phyloP scores from a whole-genome alignment of 2,797 vertebrate genomes.

The Leptatherina wallacei region DNA sequence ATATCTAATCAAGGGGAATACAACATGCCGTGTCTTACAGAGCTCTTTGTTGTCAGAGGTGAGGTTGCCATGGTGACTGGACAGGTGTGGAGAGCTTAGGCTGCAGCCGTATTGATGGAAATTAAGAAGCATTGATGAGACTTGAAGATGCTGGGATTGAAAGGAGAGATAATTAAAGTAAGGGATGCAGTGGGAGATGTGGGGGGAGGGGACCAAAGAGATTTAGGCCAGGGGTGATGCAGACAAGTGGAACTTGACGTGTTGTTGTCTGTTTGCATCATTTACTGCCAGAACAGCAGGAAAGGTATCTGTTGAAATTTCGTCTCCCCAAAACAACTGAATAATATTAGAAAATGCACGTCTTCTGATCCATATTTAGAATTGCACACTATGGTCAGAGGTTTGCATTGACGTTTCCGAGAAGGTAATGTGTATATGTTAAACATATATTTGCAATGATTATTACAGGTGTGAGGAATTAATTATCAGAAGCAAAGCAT shows the following conservation, averaged over 20 bases:
- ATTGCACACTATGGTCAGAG: not conserved
- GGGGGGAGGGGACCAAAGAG: conserved; percentile 43
- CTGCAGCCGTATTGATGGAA: conserved; percentile 81
- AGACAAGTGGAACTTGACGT: conserved; percentile 47
- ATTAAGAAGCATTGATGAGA: conserved; percentile 85
- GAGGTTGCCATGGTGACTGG: conserved; percentile 82
- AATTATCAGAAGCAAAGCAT: not conserved
- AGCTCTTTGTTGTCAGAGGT: conserved; percentile 85
- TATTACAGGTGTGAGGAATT: not conserved
- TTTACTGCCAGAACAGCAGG: conserved; percentile 15
- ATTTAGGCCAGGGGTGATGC: conserved; percentile 56
- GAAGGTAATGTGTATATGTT: not conserved
- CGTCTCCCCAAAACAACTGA: not conserved
- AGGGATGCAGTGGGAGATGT: conserved; percentile 56
- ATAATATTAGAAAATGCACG: not conserved
- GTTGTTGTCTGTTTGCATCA: conserved; percentile 10
- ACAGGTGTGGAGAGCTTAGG: conserved; percentile 81
- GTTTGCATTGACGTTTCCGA: not conserved
- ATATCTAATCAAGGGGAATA: conserved; percentile 88
- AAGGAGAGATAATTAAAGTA: conserved; percentile 79
- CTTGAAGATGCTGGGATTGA: conserved; percentile 78
- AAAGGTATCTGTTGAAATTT: conserved; percentile 1
- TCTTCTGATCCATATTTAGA: not conserved
- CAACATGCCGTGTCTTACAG: conserved; percentile 81
- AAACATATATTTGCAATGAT: not conserved